Evolutionary conservation across 2,113 vertebrate genomes (phyloP), one percentile per base, ranked within the genome.

Genomic region (Mastomys coucha): DNA sequence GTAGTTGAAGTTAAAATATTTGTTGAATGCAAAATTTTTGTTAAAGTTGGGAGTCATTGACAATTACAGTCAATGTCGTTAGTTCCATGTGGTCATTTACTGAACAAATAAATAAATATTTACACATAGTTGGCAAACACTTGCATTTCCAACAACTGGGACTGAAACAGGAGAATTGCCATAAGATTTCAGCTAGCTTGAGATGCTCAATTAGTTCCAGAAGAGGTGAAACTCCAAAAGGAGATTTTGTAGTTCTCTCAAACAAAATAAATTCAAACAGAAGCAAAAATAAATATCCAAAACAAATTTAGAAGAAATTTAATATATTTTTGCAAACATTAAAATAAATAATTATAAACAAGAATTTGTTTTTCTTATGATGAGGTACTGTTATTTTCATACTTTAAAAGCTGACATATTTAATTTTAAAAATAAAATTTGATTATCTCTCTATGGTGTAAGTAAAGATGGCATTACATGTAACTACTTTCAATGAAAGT

Each of bases 361-460:
- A 49, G 84, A 39, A 69, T 75, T 88, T 58, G 77, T 85, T 2
- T n/a, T 75, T 45, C 8, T 76, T 20, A 88, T 33, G 16, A 80
- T 0, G 24, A 31, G 39, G 11, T 45, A 45, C 49, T 86, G 49
- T 56, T 20, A 73, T 81, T 91, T 85, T 49, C 45, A 56, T 69
- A 58, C 53, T 4, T 85, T 76, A 4, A 45, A 51, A 91, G 60
- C 0, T 56, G 24, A 8, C 12, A 36, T 28, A 42, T 49, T 49
- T 82, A 91, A 70, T 89, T 93, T 19, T 12, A 65, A 95, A 91
- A 65, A n/a, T 76, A 51, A 65, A 84, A 93, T 69, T 75, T 69
- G 88, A 89, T 84, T 84, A 69, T 17, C 14, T 75, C 28, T 93
- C 20, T 91, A 82, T 45, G 33, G 6, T 65, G 24, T 81, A 80